phyloP scores from a whole-genome alignment of 37 sponge, comb jelly and placozoan genomes.

The Theonella swinhoei region DNA sequence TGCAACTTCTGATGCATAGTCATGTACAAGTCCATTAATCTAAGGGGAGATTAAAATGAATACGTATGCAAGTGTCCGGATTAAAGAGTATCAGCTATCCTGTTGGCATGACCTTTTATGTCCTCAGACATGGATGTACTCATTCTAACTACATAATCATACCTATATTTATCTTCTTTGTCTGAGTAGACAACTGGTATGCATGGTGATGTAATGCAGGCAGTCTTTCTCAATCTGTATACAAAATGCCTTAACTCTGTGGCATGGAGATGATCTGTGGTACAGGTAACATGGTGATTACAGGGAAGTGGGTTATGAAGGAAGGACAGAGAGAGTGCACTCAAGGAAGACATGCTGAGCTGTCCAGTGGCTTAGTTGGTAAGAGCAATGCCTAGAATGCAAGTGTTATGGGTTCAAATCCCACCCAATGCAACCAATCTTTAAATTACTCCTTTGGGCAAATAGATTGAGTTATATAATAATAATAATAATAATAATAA shows the following conservation, averaged over 20 bases:
- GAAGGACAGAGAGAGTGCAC: not conserved
- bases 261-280: conserved; percentile 54
- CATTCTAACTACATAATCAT: not conserved
- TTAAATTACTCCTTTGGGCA: not conserved
- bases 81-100: no score
- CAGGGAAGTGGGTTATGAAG: no score
- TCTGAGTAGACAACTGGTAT: conserved; percentile 61
- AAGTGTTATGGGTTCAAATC: no score
- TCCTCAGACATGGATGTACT: not conserved
- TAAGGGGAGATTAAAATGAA: no score
- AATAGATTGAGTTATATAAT: not conserved
- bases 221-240: conserved; percentile 81
- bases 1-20: conserved; percentile 78
- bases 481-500: no score
- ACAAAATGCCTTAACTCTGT: conserved; percentile 84
- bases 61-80: no score
- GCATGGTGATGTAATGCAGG: conserved; percentile 73
- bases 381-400: no score
- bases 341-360: no score
- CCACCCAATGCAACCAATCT: no score
- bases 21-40: conserved; percentile 80
- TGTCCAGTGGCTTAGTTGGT: no score
- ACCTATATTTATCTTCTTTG: conserved; percentile 71
- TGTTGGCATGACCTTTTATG: not conserved
- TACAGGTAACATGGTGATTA: no score